Base-by-base conservation (phyloP, 2,113 vertebrate species). In the Callipepla squamata region DNA sequence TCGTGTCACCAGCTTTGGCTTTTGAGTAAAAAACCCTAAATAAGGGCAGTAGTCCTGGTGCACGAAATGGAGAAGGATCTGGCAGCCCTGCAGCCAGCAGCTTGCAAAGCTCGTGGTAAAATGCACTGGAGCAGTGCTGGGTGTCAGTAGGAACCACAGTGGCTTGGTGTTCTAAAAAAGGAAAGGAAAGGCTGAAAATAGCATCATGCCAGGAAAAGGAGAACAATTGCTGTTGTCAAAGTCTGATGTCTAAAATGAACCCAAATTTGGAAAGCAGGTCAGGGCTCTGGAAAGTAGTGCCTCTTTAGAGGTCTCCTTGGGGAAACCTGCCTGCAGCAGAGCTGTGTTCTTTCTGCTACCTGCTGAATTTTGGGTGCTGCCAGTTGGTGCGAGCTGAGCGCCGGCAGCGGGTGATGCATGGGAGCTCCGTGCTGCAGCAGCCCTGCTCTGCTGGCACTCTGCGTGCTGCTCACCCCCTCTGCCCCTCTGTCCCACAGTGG, bases 401-500 rank as follows among this genome's bases (percentile, higher is more conserved):
- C 4, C 3, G 1, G 38, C 30, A 21, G 7, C 40, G 10, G 4
- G 3, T 63, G 11, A 38, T 19, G 7, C 1, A 15, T 0, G 2
- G 7, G 80, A 42, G 57, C 38, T 58, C 8, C 38, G 25, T 42
- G 3, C 51, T 23, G 3, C 0, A 22, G 57, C 61, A 13, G 15
- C 5, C 42, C 34, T 3, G 7, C 28, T 38, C 6, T 0, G 1
- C 44, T 12, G 0, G 6, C 26, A 2, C n/a, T 2, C 2, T 5
- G 13, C 0, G 1, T 11, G 22, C 38, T 0, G 1, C 65, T 88
- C 4, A 67, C 20, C 7, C 9, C 26, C n/a, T n/a, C 25, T 67
- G 80, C 55, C 85, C 68, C 75, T 45, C 67, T 44, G 32, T 15
- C 85, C 77, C 57, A 7, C 97, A 99, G 99, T 99, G 99, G 99